phyloP scores from a whole-genome alignment of 2,888 invertebrate species.

The Endomychus coccineus region DNA sequence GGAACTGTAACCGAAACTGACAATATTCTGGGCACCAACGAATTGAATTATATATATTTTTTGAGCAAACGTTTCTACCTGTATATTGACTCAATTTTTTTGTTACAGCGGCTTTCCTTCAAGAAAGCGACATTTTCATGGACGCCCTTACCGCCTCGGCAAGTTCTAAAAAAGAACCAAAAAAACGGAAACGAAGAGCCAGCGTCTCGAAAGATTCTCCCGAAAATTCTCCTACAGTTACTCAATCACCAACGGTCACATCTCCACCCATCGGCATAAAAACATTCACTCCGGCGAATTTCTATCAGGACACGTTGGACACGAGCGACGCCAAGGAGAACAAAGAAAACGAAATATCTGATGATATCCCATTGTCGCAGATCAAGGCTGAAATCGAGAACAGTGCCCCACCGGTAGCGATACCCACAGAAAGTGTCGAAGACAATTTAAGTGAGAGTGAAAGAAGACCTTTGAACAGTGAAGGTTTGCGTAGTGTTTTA shows the following conservation, averaged over 20 bases:
- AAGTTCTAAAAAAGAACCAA: slow-evolving; percentile 62
- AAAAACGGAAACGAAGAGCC: slow-evolving; percentile 70
- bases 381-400: slow-evolving; percentile 36
- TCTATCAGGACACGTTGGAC: slow-evolving; percentile 88
- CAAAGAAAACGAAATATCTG: slow-evolving; percentile 39
- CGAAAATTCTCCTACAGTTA: slow-evolving; percentile 44
- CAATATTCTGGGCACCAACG: no score
- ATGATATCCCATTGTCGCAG: slow-evolving; percentile 39
- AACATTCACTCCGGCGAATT: slow-evolving; percentile 57
- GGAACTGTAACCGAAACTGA: no score
- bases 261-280: slow-evolving; percentile 40
- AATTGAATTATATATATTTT: no score
- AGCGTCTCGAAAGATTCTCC: slow-evolving; percentile 60
- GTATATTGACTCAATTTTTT: no score
- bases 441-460: slow-evolving; percentile 12
- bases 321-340: slow-evolving; percentile 34
- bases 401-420: no score
- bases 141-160: slow-evolving; percentile 80
- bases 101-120: slow-evolving; percentile 62
- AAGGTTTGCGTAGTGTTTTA: slow-evolving; percentile 68
- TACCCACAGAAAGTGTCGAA: no score
- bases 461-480: slow-evolving; percentile 35
- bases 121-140: slow-evolving; percentile 92
- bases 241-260: slow-evolving; percentile 25
- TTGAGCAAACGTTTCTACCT: no score